Percentiles rank a stretch among this genome's conserved stretches.
phyloP scores from a whole-genome alignment of 2,888 invertebrate species.

The Archips crataeganus region DNA sequence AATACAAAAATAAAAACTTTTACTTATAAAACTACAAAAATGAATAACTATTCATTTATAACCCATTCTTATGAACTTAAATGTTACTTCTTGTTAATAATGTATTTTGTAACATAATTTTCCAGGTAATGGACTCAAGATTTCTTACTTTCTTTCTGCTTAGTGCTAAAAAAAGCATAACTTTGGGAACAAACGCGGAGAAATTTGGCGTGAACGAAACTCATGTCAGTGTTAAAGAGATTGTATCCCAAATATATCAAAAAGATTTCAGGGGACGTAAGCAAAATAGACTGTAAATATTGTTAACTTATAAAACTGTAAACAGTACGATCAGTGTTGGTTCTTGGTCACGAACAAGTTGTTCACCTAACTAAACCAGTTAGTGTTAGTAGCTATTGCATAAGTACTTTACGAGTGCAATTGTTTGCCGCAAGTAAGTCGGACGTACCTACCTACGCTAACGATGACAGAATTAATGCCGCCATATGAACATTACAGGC shows the following conservation, averaged over 20 bases:
- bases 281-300: neutral
- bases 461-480: slow-evolving; percentile 48
- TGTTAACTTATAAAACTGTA: neutral
- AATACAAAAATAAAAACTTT: too few relatives aligned
- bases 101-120: too few relatives aligned
- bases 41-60: too few relatives aligned
- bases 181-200: neutral
- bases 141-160: too few relatives aligned
- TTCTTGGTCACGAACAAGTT: slow-evolving; percentile 33
- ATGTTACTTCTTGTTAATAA: too few relatives aligned
- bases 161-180: neutral
- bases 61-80: too few relatives aligned
- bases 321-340: neutral
- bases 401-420: slow-evolving; percentile 51
- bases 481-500: slow-evolving; percentile 35
- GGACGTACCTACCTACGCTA: slow-evolving; percentile 49
- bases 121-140: too few relatives aligned
- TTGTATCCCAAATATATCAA: neutral
- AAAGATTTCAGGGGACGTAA: neutral
- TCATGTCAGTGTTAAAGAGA: neutral
- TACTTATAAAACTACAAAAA: too few relatives aligned
- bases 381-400: slow-evolving; percentile 46
- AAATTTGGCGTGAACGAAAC: neutral
- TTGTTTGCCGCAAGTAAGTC: slow-evolving; percentile 52
- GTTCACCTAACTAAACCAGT: slow-evolving; percentile 36